Evolutionary conservation across 2,888 invertebrate species (phyloP), one percentile per base, ranked within the genome.

Genomic region (Parascotia fuliginaria): DNA sequence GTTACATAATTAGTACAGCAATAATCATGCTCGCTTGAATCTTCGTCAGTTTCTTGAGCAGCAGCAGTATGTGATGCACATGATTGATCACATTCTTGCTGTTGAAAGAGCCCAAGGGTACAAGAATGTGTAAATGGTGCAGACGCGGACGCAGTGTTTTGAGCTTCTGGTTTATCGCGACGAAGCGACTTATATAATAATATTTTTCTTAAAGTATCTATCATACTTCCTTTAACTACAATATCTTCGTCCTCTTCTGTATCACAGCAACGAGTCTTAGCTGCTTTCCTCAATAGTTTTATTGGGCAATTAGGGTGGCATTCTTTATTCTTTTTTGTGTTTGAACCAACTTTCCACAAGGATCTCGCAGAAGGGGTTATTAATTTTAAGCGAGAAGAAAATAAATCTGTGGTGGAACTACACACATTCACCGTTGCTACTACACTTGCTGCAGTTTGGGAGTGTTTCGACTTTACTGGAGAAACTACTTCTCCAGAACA

Each of bases 141-240:
- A n/a, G n/a, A n/a, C n/a, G n/a, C n/a, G n/a, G n/a, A n/a, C 9
- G 12, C 48, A 48, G 42, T 42, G 9, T 48, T 41, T 31, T 36
- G 36, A 15, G 11, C 19, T 1, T 13, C 14, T 15, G 11, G n/a
- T 33, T 7, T 9, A 3, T 32, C 14, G 3, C 2, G 42, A 33
- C 31, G 19, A 15, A 12, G 9, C 3, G 43, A 6, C 15, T 42
- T 37, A 3, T 56, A 40, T 11, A 60, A 11, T 9, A 57, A 50
- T 4, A 63, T 24, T 19, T 50, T 63, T 9, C 42, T 57, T 14
- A 70, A 14, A 0, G 44, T 41, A 12, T 60, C 55, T 1, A 60
- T 9, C 9, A 52, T 27, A 9, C 37, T 49, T 2, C 40, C 44
- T 12, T 11, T 47, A 1, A 55, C 24, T 3, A 47, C 9, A 5